Base-by-base conservation (phyloP, 2,888 invertebrate genomes). In the Drosophila flavopinicola region DNA sequence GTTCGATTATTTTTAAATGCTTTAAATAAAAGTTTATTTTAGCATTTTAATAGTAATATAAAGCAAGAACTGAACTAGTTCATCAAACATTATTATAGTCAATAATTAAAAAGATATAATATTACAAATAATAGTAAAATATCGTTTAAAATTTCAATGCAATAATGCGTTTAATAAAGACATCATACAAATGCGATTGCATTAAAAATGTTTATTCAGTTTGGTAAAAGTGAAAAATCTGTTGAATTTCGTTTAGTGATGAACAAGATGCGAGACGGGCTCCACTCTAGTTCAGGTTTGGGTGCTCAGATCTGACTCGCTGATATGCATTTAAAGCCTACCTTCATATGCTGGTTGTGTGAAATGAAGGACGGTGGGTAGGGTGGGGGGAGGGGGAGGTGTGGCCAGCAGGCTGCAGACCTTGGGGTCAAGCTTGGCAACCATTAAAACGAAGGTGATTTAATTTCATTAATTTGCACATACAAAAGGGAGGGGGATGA, bases 381-480 rank as follows among this genome's bases (percentile, higher is more conserved):
- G n/a, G n/a, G n/a, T n/a, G n/a, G 27, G 9, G 11, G 13, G 29
- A 5, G 10, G 7, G 4, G 15, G 6, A 4, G n/a, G 15, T 5
- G 7, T 29, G 20, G 20, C 20, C 2, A 1, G 10, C 10, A 7
- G 1, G 9, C 32, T 33, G 24, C 27, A n/a, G 45, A n/a, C 53
- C 47, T 59, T 33, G 6, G 42, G 56, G 51, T 61, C 67, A 57
- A 53, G 58, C 42, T 45, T 25, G 20, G 27, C 17, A 35, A 44
- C 37, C 83, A 82, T 82, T 85, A 63, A 82, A 79, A 73, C 63
- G 77, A 83, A 73, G 67, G 66, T 66, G 61, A 80, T 85, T 85
- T 80, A 85, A 80, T 80, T 80, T 79, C 83, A 80, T 80, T 80
- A 80, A 80, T 80, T 78, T 85, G 64, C 64, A 53, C 68, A 77